Evolutionary conservation across 2,797 vertebrate genomes (phyloP).

Genomic region (Tiaroga cobitis): DNA sequence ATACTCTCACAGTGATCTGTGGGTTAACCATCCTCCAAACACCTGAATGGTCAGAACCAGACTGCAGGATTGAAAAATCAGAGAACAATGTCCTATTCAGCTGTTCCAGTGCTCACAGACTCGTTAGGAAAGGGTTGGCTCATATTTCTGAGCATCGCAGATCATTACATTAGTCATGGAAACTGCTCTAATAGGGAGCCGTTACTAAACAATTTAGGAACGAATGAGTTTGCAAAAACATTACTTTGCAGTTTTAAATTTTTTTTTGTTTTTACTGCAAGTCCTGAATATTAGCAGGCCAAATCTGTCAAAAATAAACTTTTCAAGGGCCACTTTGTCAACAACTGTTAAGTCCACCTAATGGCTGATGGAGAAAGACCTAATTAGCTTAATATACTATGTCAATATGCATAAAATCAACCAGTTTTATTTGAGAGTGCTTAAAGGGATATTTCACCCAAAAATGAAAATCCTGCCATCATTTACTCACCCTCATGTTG

Average conservation of each 20-base stretch:
- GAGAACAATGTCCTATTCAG: constrained; percentile 26
- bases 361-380: not conserved
- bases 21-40: constrained; percentile 1
- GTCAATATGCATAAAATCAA: not conserved
- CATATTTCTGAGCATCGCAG: constrained; percentile 29
- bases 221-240: not conserved
- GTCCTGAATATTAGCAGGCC: not conserved
- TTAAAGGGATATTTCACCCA: not conserved
- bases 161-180: constrained; percentile 50
- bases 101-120: constrained; percentile 37
- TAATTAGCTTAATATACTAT: not conserved
- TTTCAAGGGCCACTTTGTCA: not conserved
- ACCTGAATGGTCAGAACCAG: constrained; percentile 6
- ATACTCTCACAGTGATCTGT: not conserved
- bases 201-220: not conserved
- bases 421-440: not conserved
- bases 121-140: constrained; percentile 38
- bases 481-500: too few relatives aligned
- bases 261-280: not conserved
- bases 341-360: constrained; percentile 9
- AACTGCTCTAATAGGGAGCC: constrained; percentile 23
- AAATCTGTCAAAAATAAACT: not conserved
- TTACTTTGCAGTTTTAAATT: not conserved
- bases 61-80: constrained; percentile 20
- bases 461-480: too few relatives aligned